These are phyloP conservation scores for Drosophila cardini DNA, from an alignment of 1,140 invertebrate species.

Conservation along the genomic window DNA sequence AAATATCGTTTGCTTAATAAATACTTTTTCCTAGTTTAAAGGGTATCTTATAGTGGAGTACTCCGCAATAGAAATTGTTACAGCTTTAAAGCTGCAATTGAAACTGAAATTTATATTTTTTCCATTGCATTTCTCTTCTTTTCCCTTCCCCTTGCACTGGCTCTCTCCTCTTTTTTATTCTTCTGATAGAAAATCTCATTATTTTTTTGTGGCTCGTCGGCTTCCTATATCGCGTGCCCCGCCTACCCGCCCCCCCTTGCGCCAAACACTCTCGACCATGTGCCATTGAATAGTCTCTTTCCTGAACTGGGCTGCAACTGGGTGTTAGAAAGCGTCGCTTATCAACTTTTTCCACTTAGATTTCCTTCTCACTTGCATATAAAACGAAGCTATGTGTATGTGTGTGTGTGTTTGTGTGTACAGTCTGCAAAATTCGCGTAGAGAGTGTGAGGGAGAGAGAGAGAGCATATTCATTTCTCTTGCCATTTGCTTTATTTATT, in stretches of 20 bases:
- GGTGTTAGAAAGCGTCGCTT: conserved; percentile 67
- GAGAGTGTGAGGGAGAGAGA: not conserved
- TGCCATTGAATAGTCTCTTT: conserved; percentile 40
- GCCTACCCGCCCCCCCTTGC: not conserved
- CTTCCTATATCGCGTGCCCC: conserved; percentile 9
- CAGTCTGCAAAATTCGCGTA: conserved; percentile 16
- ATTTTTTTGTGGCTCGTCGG: conserved; percentile 44
- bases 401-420: conserved; percentile 15
- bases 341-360: conserved; percentile 67
- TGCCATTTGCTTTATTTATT: conserved; percentile 68
- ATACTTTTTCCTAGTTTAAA: no score
- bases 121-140: not conserved
- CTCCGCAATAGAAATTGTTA: no score
- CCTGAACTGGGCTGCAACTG: not conserved
- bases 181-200: conserved; percentile 51
- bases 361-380: conserved; percentile 36
- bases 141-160: not conserved
- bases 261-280: not conserved
- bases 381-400: not conserved
- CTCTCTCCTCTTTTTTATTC: conserved; percentile 15
- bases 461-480: conserved; percentile 65
- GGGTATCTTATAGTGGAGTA: no score
- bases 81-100: conserved; percentile 24
- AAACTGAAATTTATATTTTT: conserved; percentile 10
- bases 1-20: no score